Base-by-base conservation (phyloP, 1,140 invertebrate genomes). In the Calephelis nemesis region DNA sequence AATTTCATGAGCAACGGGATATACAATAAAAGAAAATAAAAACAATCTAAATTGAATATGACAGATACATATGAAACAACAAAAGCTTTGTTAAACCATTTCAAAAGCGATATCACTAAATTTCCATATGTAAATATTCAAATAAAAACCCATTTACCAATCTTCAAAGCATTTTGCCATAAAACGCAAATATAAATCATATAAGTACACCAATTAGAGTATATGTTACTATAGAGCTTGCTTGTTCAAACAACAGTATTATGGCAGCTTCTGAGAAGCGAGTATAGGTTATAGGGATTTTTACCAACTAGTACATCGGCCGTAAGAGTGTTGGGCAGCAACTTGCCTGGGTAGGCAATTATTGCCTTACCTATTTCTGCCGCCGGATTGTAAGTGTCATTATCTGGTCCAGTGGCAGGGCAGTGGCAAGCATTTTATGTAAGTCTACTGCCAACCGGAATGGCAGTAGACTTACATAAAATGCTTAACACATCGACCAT, bases 131-230 rank as follows among this genome's bases (percentile, higher is more conserved):
- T 9, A 39, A 58, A 58, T 58, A 58, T 39, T 39, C 15, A 39
- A 58, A 58, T 30, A 39, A 11, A 19, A 54, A 58, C 54, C 54
- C 19, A 58, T 58, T 58, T 58, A 58, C 10, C 19, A 58, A 39
- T 58, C 54, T 58, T 39, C 54, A 58, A 58, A 58, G 54, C 54
- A 30, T 58, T 58, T 58, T 58, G 19, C 19, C 30, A 58, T 58
- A 58, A 58, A 39, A 30, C 9, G 5, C 54, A 5, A 58, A 58
- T 11, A 58, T 58, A 58, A 58, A 58, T 39, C 19, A 58, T 58
- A 45, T 45, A 30, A 30, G 30, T 30, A 39, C 54, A 58, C 3
- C 5, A 58, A 8, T 11, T 58, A 39, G 54, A 58, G 54, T 12
- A 58, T 58, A 12, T 30, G 12, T 58, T 58, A 39, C 19, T 30